Evolutionary conservation across 2,797 vertebrate species (phyloP).

Genomic region (Amphiprion clarkii): DNA sequence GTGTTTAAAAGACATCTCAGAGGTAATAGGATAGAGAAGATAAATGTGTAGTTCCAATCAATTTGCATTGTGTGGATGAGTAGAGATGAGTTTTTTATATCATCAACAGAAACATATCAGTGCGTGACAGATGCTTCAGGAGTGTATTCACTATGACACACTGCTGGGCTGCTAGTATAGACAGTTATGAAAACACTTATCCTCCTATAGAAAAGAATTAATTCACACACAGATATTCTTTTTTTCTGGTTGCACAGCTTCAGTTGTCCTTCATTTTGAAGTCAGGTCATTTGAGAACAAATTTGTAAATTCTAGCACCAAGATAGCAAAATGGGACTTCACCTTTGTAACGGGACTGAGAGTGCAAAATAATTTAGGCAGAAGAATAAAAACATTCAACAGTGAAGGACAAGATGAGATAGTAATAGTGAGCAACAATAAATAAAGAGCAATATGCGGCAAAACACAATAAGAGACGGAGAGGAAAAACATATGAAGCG

Average conservation of each 20-base stretch:
- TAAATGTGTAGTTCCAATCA: constrained; percentile 54
- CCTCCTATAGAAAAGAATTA: constrained; percentile 15
- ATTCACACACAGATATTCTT: constrained; percentile 28
- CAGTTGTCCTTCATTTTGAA: constrained; percentile 30
- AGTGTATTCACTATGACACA: constrained; percentile 26
- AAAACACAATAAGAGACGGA: constrained; percentile 17
- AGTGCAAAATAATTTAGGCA: constrained; percentile 11
- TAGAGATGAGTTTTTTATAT: constrained; percentile 38
- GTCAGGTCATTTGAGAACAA: constrained; percentile 39
- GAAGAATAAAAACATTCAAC: constrained; percentile 33
- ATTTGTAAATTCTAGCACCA: constrained; percentile 15
- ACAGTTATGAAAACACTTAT: constrained; percentile 60
- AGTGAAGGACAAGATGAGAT: constrained; percentile 50
- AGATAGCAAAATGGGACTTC: constrained; percentile 10
- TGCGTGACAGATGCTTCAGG: constrained; percentile 27
- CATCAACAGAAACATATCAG: constrained; percentile 37
- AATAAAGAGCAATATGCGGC: constrained; percentile 25
- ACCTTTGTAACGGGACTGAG: neutral
- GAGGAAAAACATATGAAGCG: constrained; percentile 14
- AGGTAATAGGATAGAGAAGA: constrained; percentile 58
- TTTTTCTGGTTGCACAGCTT: neutral
- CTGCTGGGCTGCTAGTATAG: neutral
- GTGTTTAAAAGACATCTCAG: constrained; percentile 65
- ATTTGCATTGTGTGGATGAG: constrained; percentile 61
- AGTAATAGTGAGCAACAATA: constrained; percentile 27